Percentiles rank a stretch among this genome's conserved stretches.
Conservation (phyloP, 2,113 vertebrate genomes). For the Rhodinocichla rosea region DNA sequence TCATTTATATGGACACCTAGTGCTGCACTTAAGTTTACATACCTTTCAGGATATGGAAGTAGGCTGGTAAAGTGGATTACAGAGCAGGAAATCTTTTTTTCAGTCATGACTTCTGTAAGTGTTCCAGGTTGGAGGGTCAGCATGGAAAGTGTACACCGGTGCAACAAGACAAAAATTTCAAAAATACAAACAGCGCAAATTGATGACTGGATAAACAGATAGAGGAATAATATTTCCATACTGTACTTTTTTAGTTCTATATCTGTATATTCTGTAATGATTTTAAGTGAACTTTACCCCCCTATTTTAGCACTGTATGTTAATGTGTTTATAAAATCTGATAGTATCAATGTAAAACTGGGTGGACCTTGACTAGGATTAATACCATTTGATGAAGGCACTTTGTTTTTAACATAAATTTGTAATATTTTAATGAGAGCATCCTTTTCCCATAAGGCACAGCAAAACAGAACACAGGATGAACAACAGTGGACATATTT, state of each 20-base stretch:
- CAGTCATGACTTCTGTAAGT: constrained; percentile 69
- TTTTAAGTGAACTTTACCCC: constrained; percentile 78
- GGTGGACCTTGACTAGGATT: constrained; percentile 66
- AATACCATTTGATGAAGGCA: constrained; percentile 58
- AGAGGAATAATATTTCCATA: constrained; percentile 71
- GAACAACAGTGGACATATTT: constrained; percentile 11
- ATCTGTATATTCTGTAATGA: constrained; percentile 83
- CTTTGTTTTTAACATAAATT: constrained; percentile 58
- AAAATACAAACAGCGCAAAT: constrained; percentile 70
- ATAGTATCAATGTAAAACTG: constrained; percentile 60
- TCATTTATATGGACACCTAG: constrained; percentile 70
- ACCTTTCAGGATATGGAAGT: constrained; percentile 74
- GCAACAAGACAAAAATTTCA: constrained; percentile 61
- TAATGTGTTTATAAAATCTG: constrained; percentile 68
- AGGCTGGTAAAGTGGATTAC: constrained; percentile 80
- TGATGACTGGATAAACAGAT: constrained; percentile 69
- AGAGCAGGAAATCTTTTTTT: constrained; percentile 75
- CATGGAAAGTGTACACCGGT: constrained; percentile 69
- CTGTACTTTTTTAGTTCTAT: constrained; percentile 78
- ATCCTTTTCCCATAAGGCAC: constrained; percentile 48
- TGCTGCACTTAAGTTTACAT: constrained; percentile 82
- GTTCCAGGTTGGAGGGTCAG: constrained; percentile 68
- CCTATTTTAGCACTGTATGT: constrained; percentile 61
- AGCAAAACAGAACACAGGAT: constrained; percentile 23
- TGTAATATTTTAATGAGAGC: constrained; percentile 51